A percentile compares a stretch with the other conserved stretches of the same genome.
Conservation (phyloP, 2,888 invertebrate species). For the Volucella bombylans region DNA sequence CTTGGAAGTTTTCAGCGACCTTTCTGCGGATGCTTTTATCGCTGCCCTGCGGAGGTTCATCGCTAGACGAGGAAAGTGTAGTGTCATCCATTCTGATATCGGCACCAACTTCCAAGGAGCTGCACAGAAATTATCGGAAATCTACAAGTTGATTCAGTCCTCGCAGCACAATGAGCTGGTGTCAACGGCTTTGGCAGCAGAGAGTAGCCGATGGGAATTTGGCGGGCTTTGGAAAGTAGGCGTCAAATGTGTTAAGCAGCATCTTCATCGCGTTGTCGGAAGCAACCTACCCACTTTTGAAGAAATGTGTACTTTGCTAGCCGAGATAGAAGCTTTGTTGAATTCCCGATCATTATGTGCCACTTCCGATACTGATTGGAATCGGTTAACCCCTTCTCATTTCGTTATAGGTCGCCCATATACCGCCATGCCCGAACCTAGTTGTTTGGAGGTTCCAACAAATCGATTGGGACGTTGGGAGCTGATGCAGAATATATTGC, state of each 20-base stretch:
- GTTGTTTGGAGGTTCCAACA: neutral
- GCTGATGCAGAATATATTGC: neutral
- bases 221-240: no score
- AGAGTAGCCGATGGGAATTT: constrained; percentile 1
- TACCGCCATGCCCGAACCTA: neutral
- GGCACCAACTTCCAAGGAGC: constrained; percentile 3
- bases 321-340: no score
- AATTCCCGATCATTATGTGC: no score
- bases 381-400: no score
- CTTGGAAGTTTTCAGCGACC: no score
- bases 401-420: no score
- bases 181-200: neutral
- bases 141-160: neutral
- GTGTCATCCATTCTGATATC: constrained; percentile 3
- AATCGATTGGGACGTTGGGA: neutral
- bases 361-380: no score
- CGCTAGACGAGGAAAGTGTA: constrained; percentile 9
- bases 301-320: constrained; percentile 39
- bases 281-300: constrained; percentile 29
- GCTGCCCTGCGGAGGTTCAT: constrained; percentile 7
- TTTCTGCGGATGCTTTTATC: no score
- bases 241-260: neutral
- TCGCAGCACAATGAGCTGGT: constrained; percentile 7
- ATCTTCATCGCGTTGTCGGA: constrained; percentile 44
- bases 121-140: neutral